These are phyloP conservation scores for Malacoctenus gilli DNA, from an alignment of 2,797 vertebrate species.

Conservation along the genomic window DNA sequence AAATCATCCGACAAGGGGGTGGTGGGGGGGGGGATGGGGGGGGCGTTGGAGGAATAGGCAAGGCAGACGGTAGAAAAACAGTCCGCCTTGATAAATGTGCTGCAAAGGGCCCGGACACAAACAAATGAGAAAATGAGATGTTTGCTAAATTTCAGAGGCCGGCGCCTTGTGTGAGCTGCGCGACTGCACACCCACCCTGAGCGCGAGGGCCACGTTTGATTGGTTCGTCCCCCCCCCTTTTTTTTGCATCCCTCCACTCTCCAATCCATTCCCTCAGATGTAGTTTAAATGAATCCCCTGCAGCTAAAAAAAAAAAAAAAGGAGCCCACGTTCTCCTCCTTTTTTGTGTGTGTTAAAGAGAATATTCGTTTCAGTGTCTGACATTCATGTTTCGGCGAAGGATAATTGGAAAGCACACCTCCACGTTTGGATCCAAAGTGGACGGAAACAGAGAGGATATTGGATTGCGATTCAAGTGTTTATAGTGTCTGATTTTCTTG, in stretches of 20 bases:
- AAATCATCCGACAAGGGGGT: conserved; percentile 21
- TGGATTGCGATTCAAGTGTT: conserved; percentile 73
- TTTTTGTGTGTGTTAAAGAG: neutral
- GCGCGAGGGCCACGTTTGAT: conserved; percentile 35
- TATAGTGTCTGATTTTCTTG: conserved; percentile 45
- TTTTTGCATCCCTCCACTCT: conserved; percentile 15
- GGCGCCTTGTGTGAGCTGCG: conserved; percentile 2
- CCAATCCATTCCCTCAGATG: conserved; percentile 36
- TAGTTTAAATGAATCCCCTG: conserved; percentile 37
- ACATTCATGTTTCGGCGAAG: conserved; percentile 55
- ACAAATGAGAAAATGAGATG: conserved; percentile 30
- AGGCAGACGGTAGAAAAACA: conserved; percentile 6
- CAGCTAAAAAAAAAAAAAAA: conserved; percentile 31
- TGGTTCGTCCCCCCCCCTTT: conserved; percentile 22
- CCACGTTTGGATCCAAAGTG: conserved; percentile 63
- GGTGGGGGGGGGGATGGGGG: conserved; percentile 15
- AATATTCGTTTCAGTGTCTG: conserved; percentile 50
- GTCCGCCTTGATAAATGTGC: conserved; percentile 27
- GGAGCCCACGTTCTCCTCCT: too few relatives aligned
- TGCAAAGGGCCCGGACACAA: conserved; percentile 11
- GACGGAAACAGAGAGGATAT: conserved; percentile 61
- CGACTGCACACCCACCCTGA: conserved; percentile 9
- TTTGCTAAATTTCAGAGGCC: conserved; percentile 25
- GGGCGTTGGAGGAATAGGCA: conserved; percentile 1
- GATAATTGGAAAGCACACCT: conserved; percentile 71